phyloP scores from a whole-genome alignment of 2,888 invertebrate genomes.

The Strigamia crassipes region DNA sequence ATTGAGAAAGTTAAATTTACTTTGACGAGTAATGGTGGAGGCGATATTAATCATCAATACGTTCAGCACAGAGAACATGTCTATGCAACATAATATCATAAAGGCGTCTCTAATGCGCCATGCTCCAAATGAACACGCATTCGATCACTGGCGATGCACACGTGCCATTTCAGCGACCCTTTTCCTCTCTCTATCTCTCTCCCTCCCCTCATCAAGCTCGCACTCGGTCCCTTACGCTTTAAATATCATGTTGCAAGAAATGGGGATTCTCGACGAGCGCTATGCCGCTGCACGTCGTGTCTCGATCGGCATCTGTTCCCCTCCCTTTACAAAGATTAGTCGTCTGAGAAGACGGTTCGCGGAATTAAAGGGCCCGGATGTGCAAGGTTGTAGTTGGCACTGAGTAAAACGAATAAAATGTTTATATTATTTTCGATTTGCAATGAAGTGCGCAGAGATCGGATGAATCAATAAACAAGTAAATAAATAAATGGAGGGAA shows the following conservation, averaged over 20 bases:
- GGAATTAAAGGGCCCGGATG: not conserved
- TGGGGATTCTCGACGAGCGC: not conserved
- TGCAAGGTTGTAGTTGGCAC: not conserved
- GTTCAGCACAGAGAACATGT: not conserved
- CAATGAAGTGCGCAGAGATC: not conserved
- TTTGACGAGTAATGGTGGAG: not conserved
- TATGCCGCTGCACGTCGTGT: constrained; percentile 5
- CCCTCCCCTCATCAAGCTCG: not conserved
- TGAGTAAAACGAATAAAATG: not conserved
- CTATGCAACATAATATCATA: constrained; percentile 9
- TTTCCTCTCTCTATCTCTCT: not conserved
- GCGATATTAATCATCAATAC: not conserved
- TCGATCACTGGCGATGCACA: not conserved
- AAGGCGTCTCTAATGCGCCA: constrained; percentile 11
- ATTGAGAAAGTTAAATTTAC: not conserved
- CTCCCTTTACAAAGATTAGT: constrained; percentile 1
- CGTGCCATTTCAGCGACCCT: not conserved
- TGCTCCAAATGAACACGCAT: constrained; percentile 6
- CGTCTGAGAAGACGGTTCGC: constrained; percentile 1
- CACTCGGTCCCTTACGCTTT: constrained; percentile 4
- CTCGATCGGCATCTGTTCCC: not conserved
- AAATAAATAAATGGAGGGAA: too few relatives aligned
- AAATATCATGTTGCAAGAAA: constrained; percentile 16
- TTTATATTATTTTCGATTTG: too few relatives aligned
- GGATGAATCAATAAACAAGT: not conserved